Evolutionary conservation across 2,888 invertebrate species (phyloP).

Genomic region (Leucophenga maculata): DNA sequence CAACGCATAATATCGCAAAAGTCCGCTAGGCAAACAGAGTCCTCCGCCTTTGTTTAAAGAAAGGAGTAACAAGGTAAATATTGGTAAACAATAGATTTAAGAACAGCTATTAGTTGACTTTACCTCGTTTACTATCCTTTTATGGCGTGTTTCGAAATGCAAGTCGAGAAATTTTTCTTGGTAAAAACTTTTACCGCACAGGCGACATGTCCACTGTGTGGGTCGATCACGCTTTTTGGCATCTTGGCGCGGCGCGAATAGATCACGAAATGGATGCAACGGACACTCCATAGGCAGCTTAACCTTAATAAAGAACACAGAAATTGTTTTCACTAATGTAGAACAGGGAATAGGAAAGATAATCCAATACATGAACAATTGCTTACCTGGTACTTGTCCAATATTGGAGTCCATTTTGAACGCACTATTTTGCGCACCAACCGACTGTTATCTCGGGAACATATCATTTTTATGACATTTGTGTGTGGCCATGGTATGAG

Average conservation of each 20-base stretch:
- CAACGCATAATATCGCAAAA: slow-evolving; percentile 97
- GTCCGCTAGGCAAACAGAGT: slow-evolving; percentile 93
- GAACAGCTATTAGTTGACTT: slow-evolving; percentile 20
- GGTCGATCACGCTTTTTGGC: slow-evolving; percentile 89
- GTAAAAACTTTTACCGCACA: slow-evolving; percentile 93
- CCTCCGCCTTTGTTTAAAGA: slow-evolving; percentile 81
- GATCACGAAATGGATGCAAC: slow-evolving; percentile 88
- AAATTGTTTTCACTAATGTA: not conserved
- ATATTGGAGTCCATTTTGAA: slow-evolving; percentile 91
- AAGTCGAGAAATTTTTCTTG: slow-evolving; percentile 89
- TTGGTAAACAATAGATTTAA: not conserved
- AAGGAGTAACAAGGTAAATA: slow-evolving; percentile 1
- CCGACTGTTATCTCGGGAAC: slow-evolving; percentile 90
- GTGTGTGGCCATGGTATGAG: slow-evolving; percentile 92
- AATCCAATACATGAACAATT: not conserved
- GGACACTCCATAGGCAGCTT: slow-evolving; percentile 91
- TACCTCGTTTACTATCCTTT: slow-evolving; percentile 87
- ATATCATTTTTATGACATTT: slow-evolving; percentile 88
- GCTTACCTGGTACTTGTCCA: slow-evolving; percentile 84
- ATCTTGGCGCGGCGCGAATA: slow-evolving; percentile 88
- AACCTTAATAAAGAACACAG: slow-evolving; percentile 73
- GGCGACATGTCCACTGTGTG: slow-evolving; percentile 91
- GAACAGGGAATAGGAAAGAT: not conserved
- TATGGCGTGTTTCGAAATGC: slow-evolving; percentile 92
- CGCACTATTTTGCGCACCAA: slow-evolving; percentile 89